Evolutionary conservation across 2,888 invertebrate species (phyloP), one percentile per base, ranked within the genome.

Genomic region (Molorchus minor): DNA sequence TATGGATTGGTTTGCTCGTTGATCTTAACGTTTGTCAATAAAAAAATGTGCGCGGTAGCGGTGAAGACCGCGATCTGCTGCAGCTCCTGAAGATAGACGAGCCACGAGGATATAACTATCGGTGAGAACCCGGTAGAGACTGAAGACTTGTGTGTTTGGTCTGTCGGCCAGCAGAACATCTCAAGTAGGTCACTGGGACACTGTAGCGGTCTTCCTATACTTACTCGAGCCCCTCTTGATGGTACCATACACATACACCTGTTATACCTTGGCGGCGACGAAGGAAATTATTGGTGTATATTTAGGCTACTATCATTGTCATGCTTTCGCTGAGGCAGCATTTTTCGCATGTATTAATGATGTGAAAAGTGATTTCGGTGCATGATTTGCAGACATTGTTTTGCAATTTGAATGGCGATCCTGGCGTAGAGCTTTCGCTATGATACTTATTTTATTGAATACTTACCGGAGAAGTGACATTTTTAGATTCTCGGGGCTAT

Each of bases 101-200:
- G 21, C 10, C 40, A 52, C 53, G 43, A 51, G 56, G 46, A 33
- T 35, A 58, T 44, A 49, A 60, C 64, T 66, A 69, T 74, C 67
- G 70, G 61, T 69, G 72, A 71, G 58, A 55, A 64, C 62, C 60
- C 65, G 63, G 54, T 59, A 56, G 43, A 68, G 64, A 65, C 70
- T 67, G 65, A 64, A 65, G 68, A 66, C 61, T 68, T 73, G 71
- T 74, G 46, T 70, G 64, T 58, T 69, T 72, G 71, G 74, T 76
- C 77, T 80, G 77, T 80, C 79, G 80, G 79, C 77, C 79, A 80
- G 76, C 79, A 75, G 79, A 76, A 75, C 79, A 75, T 59, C 70
- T 70, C 70, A 80, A 77, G 76, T 80, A 76, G 80, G 80, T 80
- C 78, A 80, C 78, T 80, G 74, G 80, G 78, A 77, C 78, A 77